These are phyloP conservation scores for Macrophya alboannulata DNA, from an alignment of 2,888 invertebrate species.

Conservation along the genomic window DNA sequence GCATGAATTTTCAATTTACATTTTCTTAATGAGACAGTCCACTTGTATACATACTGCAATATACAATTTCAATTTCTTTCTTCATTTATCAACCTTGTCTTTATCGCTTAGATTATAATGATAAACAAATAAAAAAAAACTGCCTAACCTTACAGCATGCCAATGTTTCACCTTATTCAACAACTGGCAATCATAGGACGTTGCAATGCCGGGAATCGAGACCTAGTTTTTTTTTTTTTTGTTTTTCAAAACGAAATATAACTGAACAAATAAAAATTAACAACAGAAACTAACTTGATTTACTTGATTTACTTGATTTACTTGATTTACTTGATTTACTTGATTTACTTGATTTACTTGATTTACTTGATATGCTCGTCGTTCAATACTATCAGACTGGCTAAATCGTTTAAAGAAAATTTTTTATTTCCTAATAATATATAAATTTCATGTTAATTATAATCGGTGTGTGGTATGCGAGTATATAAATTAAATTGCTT, in stretches of 20 bases:
- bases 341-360: background rate
- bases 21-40: background rate
- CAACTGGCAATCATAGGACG: background rate
- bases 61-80: slow-evolving; percentile 25
- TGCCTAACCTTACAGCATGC: too few relatives aligned
- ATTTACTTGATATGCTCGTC: background rate
- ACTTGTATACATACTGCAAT: background rate
- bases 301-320: background rate
- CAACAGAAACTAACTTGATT: too few relatives aligned
- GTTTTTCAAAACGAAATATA: background rate
- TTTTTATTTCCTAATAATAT: background rate
- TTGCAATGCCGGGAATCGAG: background rate
- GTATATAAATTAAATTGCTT: slow-evolving; percentile 5
- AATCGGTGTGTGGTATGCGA: background rate
- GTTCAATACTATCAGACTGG: background rate
- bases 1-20: slow-evolving; percentile 21
- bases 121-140: too few relatives aligned
- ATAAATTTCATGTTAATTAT: background rate
- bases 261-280: background rate
- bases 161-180: background rate
- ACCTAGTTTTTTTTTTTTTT: background rate
- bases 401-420: background rate
- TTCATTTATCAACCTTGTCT: slow-evolving; percentile 1
- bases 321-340: background rate
- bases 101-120: background rate